Conservation (phyloP, 2,797 vertebrate species). For the Phyllotis vaccarum region DNA sequence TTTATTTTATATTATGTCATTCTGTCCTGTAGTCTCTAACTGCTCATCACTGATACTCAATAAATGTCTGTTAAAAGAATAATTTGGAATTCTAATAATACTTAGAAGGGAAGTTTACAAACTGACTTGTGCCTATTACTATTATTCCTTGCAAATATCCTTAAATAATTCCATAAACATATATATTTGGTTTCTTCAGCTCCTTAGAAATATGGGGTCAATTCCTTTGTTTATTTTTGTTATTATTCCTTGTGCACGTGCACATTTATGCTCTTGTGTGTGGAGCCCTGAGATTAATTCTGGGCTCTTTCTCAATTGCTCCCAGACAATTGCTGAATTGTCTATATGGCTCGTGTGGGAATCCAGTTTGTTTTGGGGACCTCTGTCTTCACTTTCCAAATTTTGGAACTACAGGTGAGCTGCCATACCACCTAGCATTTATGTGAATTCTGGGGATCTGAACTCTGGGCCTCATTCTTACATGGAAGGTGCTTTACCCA, state of each 20-base stretch:
- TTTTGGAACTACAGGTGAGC: neutral
- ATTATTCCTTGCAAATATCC: slow-evolving; percentile 26
- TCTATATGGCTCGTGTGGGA: neutral
- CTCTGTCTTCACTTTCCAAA: neutral
- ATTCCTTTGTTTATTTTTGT: neutral
- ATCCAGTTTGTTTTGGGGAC: neutral
- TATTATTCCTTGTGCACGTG: neutral
- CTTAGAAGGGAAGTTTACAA: slow-evolving; percentile 33
- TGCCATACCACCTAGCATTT: neutral
- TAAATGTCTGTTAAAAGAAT: slow-evolving; percentile 51
- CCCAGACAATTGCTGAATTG: neutral
- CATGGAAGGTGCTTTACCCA: neutral
- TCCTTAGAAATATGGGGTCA: neutral
- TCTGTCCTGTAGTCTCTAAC: neutral
- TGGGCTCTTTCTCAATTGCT: neutral
- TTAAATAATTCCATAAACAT: slow-evolving; percentile 53
- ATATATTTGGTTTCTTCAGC: slow-evolving; percentile 2
- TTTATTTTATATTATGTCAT: slow-evolving; percentile 37
- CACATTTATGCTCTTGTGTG: neutral
- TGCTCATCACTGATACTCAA: neutral
- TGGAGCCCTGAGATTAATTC: neutral
- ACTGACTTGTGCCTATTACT: neutral
- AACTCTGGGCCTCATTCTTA: neutral
- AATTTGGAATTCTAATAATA: slow-evolving; percentile 24
- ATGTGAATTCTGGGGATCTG: neutral